A percentile compares a stretch with the other conserved stretches of the same genome.
These are phyloP conservation scores for Dascyllus trimaculatus DNA, from an alignment of 2,113 vertebrate genomes.

Conservation along the genomic window DNA sequence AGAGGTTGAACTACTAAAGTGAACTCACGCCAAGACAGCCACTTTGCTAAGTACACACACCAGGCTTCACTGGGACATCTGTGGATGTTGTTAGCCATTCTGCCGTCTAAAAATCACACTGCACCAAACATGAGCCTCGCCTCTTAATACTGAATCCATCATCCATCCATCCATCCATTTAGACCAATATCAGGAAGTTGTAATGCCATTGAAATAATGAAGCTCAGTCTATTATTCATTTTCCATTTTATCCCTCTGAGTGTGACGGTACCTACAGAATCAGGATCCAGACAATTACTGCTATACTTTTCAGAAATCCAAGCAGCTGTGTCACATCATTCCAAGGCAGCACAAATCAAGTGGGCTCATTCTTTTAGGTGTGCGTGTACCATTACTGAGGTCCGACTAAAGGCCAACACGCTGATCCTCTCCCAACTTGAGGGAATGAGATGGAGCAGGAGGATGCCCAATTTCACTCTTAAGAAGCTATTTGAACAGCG, in stretches of 20 bases:
- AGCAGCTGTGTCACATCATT: constrained; percentile 23
- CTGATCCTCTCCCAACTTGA: constrained; percentile 43
- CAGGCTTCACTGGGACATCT: background rate
- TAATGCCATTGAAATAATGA: constrained; percentile 36
- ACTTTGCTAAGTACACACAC: background rate
- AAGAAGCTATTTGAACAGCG: constrained; percentile 65
- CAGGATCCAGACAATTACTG: constrained; percentile 31
- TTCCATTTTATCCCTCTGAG: constrained; percentile 10
- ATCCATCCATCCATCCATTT: constrained; percentile 47
- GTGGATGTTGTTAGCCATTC: constrained; percentile 6
- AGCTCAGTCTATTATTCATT: constrained; percentile 22
- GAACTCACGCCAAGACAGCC: background rate
- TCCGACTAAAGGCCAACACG: constrained; percentile 32
- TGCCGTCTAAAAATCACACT: constrained; percentile 22
- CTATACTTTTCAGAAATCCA: background rate
- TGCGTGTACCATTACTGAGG: background rate
- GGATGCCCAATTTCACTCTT: constrained; percentile 46
- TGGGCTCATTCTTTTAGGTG: constrained; percentile 12
- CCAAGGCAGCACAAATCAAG: constrained; percentile 7
- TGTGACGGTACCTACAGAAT: constrained; percentile 11
- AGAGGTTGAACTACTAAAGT: background rate
- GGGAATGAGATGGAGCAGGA: constrained; percentile 37
- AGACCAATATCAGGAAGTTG: constrained; percentile 9
- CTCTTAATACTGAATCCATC: constrained; percentile 55
- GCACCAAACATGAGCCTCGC: constrained; percentile 30